Percentiles rank a stretch among this genome's conserved stretches.
phyloP scores from a whole-genome alignment of 1,140 invertebrate species.

The Musca domestica region DNA sequence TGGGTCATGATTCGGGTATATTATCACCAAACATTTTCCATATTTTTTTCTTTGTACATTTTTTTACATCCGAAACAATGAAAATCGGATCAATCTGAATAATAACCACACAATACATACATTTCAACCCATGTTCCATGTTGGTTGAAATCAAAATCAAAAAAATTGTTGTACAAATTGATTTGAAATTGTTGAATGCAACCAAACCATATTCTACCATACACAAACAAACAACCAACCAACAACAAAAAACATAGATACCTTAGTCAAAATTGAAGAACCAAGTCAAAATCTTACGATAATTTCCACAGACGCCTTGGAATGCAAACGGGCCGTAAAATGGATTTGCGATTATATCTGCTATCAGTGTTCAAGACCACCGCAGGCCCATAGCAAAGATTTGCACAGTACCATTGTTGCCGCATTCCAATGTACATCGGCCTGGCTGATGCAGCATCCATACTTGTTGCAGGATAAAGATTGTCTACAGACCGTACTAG shows the following conservation, averaged over 20 bases:
- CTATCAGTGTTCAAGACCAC: conserved; percentile 92
- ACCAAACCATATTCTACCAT: conserved; percentile 20
- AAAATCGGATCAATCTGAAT: conserved; percentile 12
- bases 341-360: conserved; percentile 98
- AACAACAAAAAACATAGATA: conserved; percentile 34
- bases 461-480: conserved; percentile 87
- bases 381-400: conserved; percentile 94
- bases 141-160: conserved; percentile 19
- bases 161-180: conserved; percentile 9
- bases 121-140: conserved; percentile 22
- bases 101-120: neutral
- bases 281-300: conserved; percentile 54
- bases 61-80: conserved; percentile 25
- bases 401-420: conserved; percentile 97
- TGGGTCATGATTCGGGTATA: conserved; percentile 20
- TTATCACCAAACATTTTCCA: conserved; percentile 26
- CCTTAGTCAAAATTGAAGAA: conserved; percentile 53
- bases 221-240: conserved; percentile 19
- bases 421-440: conserved; percentile 85
- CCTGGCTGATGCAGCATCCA: conserved; percentile 89
- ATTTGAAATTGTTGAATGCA: conserved; percentile 22
- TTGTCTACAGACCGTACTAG: conserved; percentile 86
- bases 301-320: conserved; percentile 69
- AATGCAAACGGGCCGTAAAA: conserved; percentile 91
- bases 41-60: conserved; percentile 30